Base-by-base conservation (phyloP, 1,140 invertebrate genomes). In the Drosophila virilis region DNA sequence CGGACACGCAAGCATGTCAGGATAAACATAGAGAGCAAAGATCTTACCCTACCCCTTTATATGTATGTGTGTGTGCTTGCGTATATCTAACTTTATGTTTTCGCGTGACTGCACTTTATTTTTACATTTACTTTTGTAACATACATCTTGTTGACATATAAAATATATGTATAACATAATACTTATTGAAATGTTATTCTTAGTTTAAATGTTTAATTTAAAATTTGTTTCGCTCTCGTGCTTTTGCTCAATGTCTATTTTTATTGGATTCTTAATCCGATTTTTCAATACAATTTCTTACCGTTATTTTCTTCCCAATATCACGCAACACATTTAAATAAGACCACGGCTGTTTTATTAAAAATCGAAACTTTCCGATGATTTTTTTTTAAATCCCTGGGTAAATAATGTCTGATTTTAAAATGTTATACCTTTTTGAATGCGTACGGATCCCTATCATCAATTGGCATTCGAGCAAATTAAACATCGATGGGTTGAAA, bases 101-200 rank as follows among this genome's bases (percentile, higher is more conserved):
- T 15, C 33, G 8, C 15, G 50, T 37, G 33, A 37, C 17, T 35
- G 40, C 13, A 35, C 4, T 45, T 43, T 33, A 35, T 35, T 15
- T 67, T 52, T 61, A 13, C 22, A 48, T 35, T 80, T 58, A 57
- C 22, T 57, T 74, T 77, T 81, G 60, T 85, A 84, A 80, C 55
- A 72, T 78, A 60, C 7, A 59, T 68, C 22, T 57, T 61, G n/a
- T 45, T 40, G 58, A 64, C 43, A 55, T 65, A 55, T 69, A 69
- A 54, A 54, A 54, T 54, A 54, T 40, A 37, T 40, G 17, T 57
- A 38, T 40, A 57, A 28, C 46, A 66, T 48, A 15, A 38, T 76
- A 78, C 28, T 50, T 8, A 43, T 60, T 50, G 42, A 38, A 32
- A 17, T 28, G 45, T n/a, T 28, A 28, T 54, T 37, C 37, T 38